Evolutionary conservation across 37 sponge, comb jelly and placozoan species (phyloP).

Genomic region (Halichondria panicea): DNA sequence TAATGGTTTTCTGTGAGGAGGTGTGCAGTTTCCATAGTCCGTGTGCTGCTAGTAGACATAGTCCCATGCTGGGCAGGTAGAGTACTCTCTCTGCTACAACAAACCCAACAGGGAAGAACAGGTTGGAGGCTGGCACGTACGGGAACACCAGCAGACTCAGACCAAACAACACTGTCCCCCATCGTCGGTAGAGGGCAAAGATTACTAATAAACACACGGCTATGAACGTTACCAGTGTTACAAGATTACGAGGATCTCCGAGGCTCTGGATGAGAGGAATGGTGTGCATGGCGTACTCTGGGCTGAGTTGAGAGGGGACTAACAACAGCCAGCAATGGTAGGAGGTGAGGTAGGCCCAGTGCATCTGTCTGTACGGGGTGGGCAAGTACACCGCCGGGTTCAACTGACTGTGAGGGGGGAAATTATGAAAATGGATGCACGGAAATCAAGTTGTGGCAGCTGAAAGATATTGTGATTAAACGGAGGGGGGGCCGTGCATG

Average conservation of each 20-base stretch:
- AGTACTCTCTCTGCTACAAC: slow-evolving; percentile 94
- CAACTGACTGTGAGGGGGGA: slow-evolving; percentile 67
- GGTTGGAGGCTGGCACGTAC: slow-evolving; percentile 90
- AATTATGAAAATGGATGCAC: too few relatives aligned
- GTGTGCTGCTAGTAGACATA: slow-evolving; percentile 23
- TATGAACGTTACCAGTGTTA: slow-evolving; percentile 51
- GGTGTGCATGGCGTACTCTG: slow-evolving; percentile 87
- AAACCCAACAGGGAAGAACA: slow-evolving; percentile 95
- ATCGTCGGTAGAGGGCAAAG: too few relatives aligned
- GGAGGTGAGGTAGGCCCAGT: slow-evolving; percentile 71
- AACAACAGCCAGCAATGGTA: slow-evolving; percentile 69
- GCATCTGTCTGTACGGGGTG: slow-evolving; percentile 70
- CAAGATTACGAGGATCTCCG: slow-evolving; percentile 63
- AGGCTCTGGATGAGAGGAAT: slow-evolving; percentile 63
- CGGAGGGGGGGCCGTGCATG: too few relatives aligned
- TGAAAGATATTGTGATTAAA: too few relatives aligned
- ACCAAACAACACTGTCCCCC: slow-evolving; percentile 57
- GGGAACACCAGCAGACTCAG: slow-evolving; percentile 82
- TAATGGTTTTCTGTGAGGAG: slow-evolving; percentile 57
- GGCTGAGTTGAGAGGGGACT: slow-evolving; percentile 59
- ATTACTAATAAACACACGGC: slow-evolving; percentile 80
- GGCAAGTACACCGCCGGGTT: slow-evolving; percentile 68
- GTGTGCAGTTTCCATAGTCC: slow-evolving; percentile 17
- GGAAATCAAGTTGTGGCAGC: too few relatives aligned
- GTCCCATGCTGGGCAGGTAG: slow-evolving; percentile 84